phyloP scores from a whole-genome alignment of 2,797 vertebrate species.

The Danio albolineatus region DNA sequence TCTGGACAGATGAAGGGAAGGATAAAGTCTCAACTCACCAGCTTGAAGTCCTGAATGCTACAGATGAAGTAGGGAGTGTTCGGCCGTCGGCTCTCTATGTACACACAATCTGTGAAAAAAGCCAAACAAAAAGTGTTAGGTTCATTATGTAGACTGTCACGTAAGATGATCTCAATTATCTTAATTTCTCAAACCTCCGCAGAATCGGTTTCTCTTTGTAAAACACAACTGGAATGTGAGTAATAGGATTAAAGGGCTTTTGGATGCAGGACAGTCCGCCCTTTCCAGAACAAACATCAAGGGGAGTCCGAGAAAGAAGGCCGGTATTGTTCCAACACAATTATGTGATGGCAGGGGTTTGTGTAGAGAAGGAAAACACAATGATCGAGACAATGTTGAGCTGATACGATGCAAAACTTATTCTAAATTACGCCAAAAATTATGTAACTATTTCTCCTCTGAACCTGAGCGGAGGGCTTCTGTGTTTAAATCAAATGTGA shows the following conservation, averaged over 20 bases:
- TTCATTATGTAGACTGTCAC: constrained; percentile 64
- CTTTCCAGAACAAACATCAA: constrained; percentile 83
- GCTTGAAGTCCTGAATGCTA: constrained; percentile 99
- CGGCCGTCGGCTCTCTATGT: constrained; percentile 96
- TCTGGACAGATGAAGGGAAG: constrained; percentile 35
- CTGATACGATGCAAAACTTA: constrained; percentile 6
- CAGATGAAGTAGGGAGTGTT: constrained; percentile 99
- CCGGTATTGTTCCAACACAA: constrained; percentile 80
- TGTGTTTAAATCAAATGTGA: constrained; percentile 77
- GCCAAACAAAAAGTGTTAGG: constrained; percentile 40
- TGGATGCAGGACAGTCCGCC: constrained; percentile 75
- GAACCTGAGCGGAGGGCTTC: constrained; percentile 56
- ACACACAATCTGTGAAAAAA: constrained; percentile 94
- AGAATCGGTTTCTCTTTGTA: constrained; percentile 74
- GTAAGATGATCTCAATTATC: constrained; percentile 57
- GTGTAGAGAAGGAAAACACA: constrained; percentile 21
- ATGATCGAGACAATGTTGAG: not conserved
- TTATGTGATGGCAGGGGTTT: constrained; percentile 68
- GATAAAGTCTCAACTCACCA: constrained; percentile 87
- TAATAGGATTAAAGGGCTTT: constrained; percentile 84
- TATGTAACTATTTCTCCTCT: constrained; percentile 57
- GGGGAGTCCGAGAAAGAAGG: constrained; percentile 72
- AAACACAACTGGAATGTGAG: constrained; percentile 82
- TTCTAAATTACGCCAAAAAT: constrained; percentile 68
- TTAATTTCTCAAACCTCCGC: constrained; percentile 71